Conservation (phyloP, 2,113 vertebrate genomes). For the Melanerpes aurifrons region DNA sequence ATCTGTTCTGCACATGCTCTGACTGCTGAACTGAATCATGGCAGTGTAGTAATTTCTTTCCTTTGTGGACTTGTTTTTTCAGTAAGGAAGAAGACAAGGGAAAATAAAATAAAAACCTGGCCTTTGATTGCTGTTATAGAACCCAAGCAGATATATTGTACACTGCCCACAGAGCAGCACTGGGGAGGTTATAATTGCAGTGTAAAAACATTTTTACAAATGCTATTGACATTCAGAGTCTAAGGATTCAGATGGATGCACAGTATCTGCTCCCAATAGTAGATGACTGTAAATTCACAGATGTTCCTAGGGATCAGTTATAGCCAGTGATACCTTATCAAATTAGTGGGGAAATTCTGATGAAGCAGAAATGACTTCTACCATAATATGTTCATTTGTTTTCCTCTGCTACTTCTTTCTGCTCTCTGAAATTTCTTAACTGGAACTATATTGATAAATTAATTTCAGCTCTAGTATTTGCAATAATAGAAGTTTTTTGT, state of each 20-base stretch:
- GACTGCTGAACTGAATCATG: neutral
- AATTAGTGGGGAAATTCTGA: fast-evolving
- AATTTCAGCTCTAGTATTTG: neutral
- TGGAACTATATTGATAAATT: neutral
- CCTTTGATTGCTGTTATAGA: neutral
- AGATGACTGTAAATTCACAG: neutral
- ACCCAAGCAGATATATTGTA: neutral
- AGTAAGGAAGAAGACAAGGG: neutral
- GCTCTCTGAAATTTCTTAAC: neutral
- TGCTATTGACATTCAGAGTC: neutral
- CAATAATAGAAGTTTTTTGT: neutral
- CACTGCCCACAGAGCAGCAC: neutral
- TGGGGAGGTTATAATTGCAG: neutral
- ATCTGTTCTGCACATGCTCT: neutral
- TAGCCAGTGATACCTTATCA: neutral
- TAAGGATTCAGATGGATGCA: neutral
- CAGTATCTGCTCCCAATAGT: neutral
- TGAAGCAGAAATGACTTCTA: neutral
- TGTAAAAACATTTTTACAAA: neutral
- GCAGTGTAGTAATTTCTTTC: neutral
- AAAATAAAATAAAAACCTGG: neutral
- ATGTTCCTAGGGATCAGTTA: neutral
- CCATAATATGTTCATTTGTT: neutral
- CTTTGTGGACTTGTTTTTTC: neutral
- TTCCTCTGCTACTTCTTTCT: neutral